These are phyloP conservation scores for Sarcophaga subvicina DNA, from an alignment of 2,888 invertebrate genomes.

Conservation along the genomic window DNA sequence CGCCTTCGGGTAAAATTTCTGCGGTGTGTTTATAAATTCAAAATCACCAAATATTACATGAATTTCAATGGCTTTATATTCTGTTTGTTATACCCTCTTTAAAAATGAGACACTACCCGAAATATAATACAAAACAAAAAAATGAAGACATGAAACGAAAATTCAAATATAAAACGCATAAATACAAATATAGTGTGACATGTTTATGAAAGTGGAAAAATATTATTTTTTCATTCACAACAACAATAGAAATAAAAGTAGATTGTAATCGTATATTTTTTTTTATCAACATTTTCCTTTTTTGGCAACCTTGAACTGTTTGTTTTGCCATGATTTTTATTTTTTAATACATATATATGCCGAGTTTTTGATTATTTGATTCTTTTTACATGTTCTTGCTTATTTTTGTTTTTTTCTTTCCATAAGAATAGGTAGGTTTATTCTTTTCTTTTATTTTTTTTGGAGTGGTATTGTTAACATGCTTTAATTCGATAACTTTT, in stretches of 20 bases:
- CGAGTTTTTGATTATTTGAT: neutral
- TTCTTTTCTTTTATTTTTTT: too few species aligned
- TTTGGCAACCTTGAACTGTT: slow-evolving; percentile 36
- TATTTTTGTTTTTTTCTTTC: neutral
- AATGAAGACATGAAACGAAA: neutral
- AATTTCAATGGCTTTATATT: slow-evolving; percentile 34
- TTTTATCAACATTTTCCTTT: neutral
- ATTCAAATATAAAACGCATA: slow-evolving; percentile 35
- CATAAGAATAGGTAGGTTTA: too few species aligned
- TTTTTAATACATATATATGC: neutral
- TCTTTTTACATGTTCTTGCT: neutral
- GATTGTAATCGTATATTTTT: slow-evolving; percentile 1
- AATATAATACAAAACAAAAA: neutral
- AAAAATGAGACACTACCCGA: neutral
- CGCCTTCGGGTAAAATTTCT: neutral
- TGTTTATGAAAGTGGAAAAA: slow-evolving; percentile 23
- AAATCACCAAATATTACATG: slow-evolving; percentile 46
- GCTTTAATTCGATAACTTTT: too few species aligned
- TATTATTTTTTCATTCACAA: neutral
- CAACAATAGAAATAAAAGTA: slow-evolving; percentile 7
- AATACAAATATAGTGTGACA: slow-evolving; percentile 28
- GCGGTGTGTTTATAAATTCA: slow-evolving; percentile 18
- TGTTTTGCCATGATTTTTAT: neutral
- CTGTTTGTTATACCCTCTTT: neutral
- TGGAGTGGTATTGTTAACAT: too few species aligned